Evolutionary conservation across 2,888 invertebrate genomes (phyloP).

Genomic region (Chymomyza fuscimana): DNA sequence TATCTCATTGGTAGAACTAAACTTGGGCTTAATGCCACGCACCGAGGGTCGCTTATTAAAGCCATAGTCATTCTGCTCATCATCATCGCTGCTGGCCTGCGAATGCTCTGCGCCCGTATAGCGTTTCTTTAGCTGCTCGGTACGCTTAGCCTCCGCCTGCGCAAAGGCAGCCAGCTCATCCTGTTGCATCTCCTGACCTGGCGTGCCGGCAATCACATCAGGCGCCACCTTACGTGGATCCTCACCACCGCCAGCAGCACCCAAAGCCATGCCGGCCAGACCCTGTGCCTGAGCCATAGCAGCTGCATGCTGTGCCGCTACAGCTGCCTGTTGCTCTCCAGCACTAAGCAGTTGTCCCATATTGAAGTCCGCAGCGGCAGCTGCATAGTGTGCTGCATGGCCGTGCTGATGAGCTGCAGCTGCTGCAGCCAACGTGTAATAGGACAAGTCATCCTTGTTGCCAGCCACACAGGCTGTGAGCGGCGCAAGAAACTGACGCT

Average conservation of each 20-base stretch:
- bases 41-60: constrained; percentile 94
- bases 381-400: constrained; percentile 62
- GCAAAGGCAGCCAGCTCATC: constrained; percentile 92
- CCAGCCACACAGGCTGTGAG: constrained; percentile 88
- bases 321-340: constrained; percentile 44
- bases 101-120: constrained; percentile 81
- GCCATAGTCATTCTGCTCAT: constrained; percentile 93
- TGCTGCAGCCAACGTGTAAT: constrained; percentile 83
- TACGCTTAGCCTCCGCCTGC: constrained; percentile 90
- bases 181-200: constrained; percentile 82
- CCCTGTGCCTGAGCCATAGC: constrained; percentile 51
- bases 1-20: constrained; percentile 89
- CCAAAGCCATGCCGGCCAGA: constrained; percentile 33
- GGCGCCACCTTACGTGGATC: constrained; percentile 83
- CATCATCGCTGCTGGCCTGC: constrained; percentile 82
- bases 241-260: constrained; percentile 82
- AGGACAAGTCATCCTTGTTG: constrained; percentile 82
- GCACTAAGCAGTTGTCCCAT: constrained; percentile 77
- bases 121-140: constrained; percentile 90
- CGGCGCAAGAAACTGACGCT: constrained; percentile 89
- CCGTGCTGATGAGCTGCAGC: constrained; percentile 79
- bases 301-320: constrained; percentile 41
- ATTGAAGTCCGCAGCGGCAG: constrained; percentile 83
- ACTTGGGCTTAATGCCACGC: constrained; percentile 92
- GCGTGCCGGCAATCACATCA: constrained; percentile 86